A percentile compares a stretch with the other conserved stretches of the same genome.
Evolutionary conservation across 2,113 vertebrate species (phyloP).

Genomic region (Tretioscincus oriximinensis): DNA sequence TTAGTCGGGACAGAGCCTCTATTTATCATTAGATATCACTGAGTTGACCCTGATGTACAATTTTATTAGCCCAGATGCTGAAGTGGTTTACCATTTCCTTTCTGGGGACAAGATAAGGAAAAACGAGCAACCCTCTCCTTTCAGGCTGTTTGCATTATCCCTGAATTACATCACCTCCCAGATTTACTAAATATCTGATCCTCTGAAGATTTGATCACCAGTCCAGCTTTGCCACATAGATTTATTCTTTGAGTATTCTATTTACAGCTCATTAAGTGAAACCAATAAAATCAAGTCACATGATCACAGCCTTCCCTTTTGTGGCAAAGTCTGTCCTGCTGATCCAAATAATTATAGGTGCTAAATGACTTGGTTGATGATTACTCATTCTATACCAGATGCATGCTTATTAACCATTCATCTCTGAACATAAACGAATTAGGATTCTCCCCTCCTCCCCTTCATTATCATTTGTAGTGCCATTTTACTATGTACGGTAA

Average conservation of each 20-base stretch:
- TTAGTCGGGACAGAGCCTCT: too few species aligned
- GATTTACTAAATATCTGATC: not conserved
- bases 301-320: not conserved
- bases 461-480: slow-evolving; percentile 51
- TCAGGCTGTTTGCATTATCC: too few species aligned
- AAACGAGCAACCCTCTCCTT: too few species aligned
- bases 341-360: slow-evolving; percentile 7
- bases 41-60: too few species aligned
- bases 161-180: not conserved
- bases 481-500: slow-evolving; percentile 48
- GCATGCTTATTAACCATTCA: not conserved
- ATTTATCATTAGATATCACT: too few species aligned
- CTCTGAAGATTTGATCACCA: slow-evolving; percentile 24
- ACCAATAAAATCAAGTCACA: not conserved
- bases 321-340: slow-evolving; percentile 18
- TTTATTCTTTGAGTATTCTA: not conserved
- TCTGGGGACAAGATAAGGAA: too few species aligned
- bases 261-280: not conserved
- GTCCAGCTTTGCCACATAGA: slow-evolving; percentile 34
- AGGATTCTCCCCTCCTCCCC: slow-evolving; percentile 8
- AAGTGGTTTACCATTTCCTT: too few species aligned
- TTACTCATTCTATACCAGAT: slow-evolving; percentile 34
- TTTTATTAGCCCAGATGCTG: too few species aligned
- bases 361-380: slow-evolving; percentile 33
- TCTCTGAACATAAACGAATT: slow-evolving; percentile 41